Evolutionary conservation across 2,888 invertebrate genomes (phyloP), one percentile per base, ranked within the genome.

Genomic region (Apamea monoglypha): DNA sequence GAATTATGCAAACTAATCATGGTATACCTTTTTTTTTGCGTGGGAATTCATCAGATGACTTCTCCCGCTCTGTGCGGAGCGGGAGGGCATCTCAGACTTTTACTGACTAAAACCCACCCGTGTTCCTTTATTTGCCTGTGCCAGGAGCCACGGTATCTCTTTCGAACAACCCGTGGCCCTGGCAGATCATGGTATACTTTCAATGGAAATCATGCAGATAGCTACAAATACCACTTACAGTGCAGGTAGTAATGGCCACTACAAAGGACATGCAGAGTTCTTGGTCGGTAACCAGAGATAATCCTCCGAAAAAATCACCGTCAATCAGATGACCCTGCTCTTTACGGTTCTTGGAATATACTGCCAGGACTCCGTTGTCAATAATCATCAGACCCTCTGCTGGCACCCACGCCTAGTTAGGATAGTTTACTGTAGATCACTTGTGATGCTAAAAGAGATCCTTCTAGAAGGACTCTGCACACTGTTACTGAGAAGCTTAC

Each of bases 261-360:
- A 93, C 90, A 8, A 83, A 84, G 0, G 91, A 91, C 79, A 85
- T 85, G n/a, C 88, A 86, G 2, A 90, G 59, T 68, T 92, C 93
- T 25, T 87, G 88, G 47, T 93, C 92, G 1, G 91, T 91, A 12
- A 93, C 90, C 6, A 93, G 83, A 0, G 92, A 91, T 2, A 92
- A 74, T 67, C 91, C 92, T 6, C 92, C 92, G 68, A 91, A 92
- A 84, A 88, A 90, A 61, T 93, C 93, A 0, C 93, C 93, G 50
- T 93, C 92, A 1, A 91, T 89, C 7, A 92, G 81, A 77, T 93
- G 93, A 0, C 90, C 92, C 7, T 77, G 81, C 64, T 93, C 92
- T 50, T 80, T 69, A 21, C 87, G 80, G 7, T 74, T 47, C 0
- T 76, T 36, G 0, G 91, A 88, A 74, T 91, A 91, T 6, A 93